Evolutionary conservation across 2,797 vertebrate species (phyloP).

Genomic region (Molossus molossus): DNA sequence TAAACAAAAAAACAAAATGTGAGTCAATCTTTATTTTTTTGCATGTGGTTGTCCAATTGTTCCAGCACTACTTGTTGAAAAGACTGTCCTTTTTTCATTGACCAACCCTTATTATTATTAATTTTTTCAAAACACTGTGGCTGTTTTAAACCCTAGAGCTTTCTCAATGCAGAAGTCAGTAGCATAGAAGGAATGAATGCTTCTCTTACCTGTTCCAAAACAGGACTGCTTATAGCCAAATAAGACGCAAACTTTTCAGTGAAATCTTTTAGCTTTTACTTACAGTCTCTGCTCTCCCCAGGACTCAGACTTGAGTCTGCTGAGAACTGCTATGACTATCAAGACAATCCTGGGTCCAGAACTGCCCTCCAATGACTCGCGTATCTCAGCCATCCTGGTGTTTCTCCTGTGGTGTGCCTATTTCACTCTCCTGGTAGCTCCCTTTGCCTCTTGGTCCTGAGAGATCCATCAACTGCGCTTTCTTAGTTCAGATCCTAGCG

Average conservation of each 20-base stretch:
- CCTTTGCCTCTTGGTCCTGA: background rate
- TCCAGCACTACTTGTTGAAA: constrained; percentile 18
- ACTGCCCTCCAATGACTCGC: background rate
- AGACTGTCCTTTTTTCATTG: background rate
- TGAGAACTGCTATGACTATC: background rate
- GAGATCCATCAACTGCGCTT: background rate
- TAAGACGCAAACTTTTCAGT: background rate
- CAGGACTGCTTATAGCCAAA: background rate
- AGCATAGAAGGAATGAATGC: background rate
- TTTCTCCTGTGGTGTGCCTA: background rate
- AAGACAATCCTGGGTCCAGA: background rate
- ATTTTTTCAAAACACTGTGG: background rate
- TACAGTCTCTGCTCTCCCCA: background rate
- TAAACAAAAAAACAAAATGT: background rate
- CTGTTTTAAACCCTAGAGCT: background rate
- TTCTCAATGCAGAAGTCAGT: background rate
- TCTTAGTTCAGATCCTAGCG: background rate
- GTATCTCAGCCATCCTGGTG: background rate
- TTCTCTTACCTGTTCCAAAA: constrained; percentile 30
- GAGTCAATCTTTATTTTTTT: background rate
- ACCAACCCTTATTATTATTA: background rate
- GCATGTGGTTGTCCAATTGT: background rate
- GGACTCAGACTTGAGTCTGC: background rate
- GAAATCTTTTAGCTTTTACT: constrained; percentile 27
- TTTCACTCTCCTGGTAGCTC: background rate